phyloP scores from a whole-genome alignment of 2,888 invertebrate species.

The Microdon myrmicae region DNA sequence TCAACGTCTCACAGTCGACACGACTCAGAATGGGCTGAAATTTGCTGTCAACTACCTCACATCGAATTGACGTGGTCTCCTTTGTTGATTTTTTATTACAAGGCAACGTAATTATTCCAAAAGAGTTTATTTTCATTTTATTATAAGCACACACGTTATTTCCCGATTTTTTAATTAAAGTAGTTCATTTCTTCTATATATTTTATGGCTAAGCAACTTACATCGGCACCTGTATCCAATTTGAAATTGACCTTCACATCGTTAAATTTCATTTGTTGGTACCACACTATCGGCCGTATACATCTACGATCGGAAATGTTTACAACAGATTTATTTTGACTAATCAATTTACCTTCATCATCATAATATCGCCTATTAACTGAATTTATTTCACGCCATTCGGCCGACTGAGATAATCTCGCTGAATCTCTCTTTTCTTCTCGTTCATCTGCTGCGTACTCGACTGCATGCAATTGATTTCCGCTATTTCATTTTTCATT shows the following conservation, averaged over 20 bases:
- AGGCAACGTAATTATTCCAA: slow-evolving; percentile 27
- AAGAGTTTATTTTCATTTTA: slow-evolving; percentile 17
- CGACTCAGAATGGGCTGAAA: slow-evolving; percentile 22
- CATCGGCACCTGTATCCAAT: slow-evolving; percentile 37
- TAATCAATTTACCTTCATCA: too few relatives aligned
- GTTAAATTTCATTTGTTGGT: too few relatives aligned
- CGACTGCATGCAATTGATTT: too few relatives aligned
- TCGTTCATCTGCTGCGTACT: too few relatives aligned
- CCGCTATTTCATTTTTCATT: too few relatives aligned
- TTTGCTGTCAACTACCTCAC: slow-evolving; percentile 13
- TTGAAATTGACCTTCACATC: slow-evolving; percentile 25
- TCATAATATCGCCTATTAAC: too few relatives aligned
- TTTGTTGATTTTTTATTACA: slow-evolving; percentile 7
- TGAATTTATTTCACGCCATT: too few relatives aligned
- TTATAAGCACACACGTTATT: slow-evolving; percentile 23
- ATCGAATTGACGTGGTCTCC: slow-evolving; percentile 3
- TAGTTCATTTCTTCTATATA: slow-evolving; percentile 28
- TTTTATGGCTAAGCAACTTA: slow-evolving; percentile 24
- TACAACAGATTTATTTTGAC: too few relatives aligned
- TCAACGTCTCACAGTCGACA: slow-evolving; percentile 2
- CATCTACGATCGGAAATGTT: too few relatives aligned
- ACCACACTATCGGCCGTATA: too few relatives aligned
- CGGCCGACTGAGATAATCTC: too few relatives aligned
- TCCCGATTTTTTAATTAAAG: slow-evolving; percentile 11
- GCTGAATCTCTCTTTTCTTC: too few relatives aligned